Evolutionary conservation across 1,140 invertebrate species (phyloP).

Genomic region (Bombus balteatus): DNA sequence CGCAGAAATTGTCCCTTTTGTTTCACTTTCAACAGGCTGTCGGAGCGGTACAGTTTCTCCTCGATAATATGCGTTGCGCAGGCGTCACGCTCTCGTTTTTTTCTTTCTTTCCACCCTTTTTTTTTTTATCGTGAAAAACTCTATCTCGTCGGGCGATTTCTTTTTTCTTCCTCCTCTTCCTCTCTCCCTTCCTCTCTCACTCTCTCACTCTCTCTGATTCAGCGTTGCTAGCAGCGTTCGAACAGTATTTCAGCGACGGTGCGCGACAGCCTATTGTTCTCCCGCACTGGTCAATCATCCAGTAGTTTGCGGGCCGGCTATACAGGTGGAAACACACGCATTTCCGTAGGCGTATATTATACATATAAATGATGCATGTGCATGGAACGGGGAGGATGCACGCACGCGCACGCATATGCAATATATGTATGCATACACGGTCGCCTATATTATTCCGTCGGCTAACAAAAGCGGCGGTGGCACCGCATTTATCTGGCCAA

Average conservation of each 20-base stretch:
- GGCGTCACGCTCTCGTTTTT: neutral
- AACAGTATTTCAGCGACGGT: conserved; percentile 48
- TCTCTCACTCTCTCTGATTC: no score
- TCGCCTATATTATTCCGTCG: conserved; percentile 61
- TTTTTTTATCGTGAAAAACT: conserved; percentile 8
- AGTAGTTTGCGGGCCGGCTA: conserved; percentile 60
- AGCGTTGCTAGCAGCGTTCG: neutral
- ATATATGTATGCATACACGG: conserved; percentile 39
- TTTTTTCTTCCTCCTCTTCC: neutral
- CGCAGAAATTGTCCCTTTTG: neutral
- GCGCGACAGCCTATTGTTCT: conserved; percentile 62
- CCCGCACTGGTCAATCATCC: conserved; percentile 63
- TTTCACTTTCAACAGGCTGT: neutral
- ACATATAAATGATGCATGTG: conserved; percentile 58
- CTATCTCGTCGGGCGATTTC: conserved; percentile 1
- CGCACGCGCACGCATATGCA: conserved; percentile 39
- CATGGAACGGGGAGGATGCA: neutral
- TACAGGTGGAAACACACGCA: conserved; percentile 48
- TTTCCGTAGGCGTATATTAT: conserved; percentile 45
- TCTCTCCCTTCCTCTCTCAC: neutral
- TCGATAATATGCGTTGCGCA: neutral
- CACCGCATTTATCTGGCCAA: conserved; percentile 68
- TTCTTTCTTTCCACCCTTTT: no score
- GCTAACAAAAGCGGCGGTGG: conserved; percentile 60
- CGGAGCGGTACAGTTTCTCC: neutral